Evolutionary conservation across 2,113 vertebrate genomes (phyloP).

Genomic region (Sphaerodactylus townsendi): DNA sequence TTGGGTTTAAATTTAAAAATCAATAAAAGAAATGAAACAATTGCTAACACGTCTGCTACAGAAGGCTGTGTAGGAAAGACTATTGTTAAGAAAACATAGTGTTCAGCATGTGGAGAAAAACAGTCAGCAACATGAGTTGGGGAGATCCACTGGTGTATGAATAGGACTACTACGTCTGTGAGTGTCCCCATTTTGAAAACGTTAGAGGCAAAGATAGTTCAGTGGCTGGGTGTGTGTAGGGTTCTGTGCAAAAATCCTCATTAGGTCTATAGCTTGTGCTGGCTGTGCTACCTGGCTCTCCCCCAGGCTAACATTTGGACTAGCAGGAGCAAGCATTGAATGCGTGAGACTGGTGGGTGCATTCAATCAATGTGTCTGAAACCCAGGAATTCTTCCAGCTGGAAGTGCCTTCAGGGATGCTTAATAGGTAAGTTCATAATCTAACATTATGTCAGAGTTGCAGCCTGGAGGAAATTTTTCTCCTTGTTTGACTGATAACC

Average conservation of each 20-base stretch:
- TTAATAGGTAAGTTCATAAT: not conserved
- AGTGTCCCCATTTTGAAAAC: not conserved
- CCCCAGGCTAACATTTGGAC: not conserved
- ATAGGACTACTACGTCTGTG: no score
- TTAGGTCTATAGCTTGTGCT: not conserved
- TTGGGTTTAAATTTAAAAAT: not conserved
- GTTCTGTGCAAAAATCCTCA: not conserved
- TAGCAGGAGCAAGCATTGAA: not conserved
- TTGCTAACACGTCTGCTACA: not conserved
- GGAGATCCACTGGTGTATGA: no score
- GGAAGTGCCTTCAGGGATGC: not conserved
- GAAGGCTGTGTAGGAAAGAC: not conserved
- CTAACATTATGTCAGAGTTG: not conserved
- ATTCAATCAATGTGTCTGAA: not conserved
- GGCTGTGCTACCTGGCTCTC: no score
- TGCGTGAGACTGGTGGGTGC: not conserved
- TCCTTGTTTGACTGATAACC: not conserved
- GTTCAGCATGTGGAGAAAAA: not conserved
- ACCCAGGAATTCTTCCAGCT: not conserved
- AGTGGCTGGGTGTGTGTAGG: not conserved
- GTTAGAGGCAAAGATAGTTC: not conserved
- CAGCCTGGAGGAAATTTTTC: not conserved
- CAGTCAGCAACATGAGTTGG: not conserved
- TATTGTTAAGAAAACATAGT: no score
- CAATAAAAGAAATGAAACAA: not conserved